phyloP scores from a whole-genome alignment of 2,888 invertebrate species.

The Latheticus oryzae region DNA sequence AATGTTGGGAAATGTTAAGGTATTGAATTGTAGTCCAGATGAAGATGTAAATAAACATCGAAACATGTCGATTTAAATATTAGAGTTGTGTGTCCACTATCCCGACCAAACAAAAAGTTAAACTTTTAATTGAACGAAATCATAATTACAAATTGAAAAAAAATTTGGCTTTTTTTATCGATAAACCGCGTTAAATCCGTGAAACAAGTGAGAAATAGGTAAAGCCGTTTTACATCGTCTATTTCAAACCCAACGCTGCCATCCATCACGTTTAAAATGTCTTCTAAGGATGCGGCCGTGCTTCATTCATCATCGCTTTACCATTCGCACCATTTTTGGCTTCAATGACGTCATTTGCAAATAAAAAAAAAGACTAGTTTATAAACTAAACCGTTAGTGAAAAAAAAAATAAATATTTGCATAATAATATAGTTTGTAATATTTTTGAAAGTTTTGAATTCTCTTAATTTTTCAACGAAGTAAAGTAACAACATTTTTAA shows the following conservation, averaged over 20 bases:
- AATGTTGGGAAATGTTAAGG: no score
- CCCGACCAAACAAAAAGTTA: no score
- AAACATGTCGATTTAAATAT: background rate
- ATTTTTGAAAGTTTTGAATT: no score
- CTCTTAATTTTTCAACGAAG: no score
- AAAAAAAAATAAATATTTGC: no score
- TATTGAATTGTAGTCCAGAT: background rate
- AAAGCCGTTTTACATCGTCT: slow-evolving; percentile 46
- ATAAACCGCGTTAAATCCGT: slow-evolving; percentile 26
- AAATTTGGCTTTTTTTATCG: slow-evolving; percentile 11
- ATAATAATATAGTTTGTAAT: no score
- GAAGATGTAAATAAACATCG: no score
- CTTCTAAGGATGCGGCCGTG: slow-evolving; percentile 44
- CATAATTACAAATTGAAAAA: no score
- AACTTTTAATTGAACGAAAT: no score
- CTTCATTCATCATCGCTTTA: slow-evolving; percentile 50
- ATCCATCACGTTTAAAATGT: slow-evolving; percentile 53
- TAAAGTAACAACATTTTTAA: no score
- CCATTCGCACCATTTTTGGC: slow-evolving; percentile 42
- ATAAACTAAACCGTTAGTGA: no score
- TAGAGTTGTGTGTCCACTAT: no score
- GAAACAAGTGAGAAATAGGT: slow-evolving; percentile 39
- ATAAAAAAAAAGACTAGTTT: slow-evolving; percentile 33
- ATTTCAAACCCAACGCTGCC: slow-evolving; percentile 47
- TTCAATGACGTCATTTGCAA: slow-evolving; percentile 27